Percentiles rank a stretch among this genome's conserved stretches.
phyloP scores from a whole-genome alignment of 2,113 vertebrate genomes.

The Myrmecophaga tridactyla region DNA sequence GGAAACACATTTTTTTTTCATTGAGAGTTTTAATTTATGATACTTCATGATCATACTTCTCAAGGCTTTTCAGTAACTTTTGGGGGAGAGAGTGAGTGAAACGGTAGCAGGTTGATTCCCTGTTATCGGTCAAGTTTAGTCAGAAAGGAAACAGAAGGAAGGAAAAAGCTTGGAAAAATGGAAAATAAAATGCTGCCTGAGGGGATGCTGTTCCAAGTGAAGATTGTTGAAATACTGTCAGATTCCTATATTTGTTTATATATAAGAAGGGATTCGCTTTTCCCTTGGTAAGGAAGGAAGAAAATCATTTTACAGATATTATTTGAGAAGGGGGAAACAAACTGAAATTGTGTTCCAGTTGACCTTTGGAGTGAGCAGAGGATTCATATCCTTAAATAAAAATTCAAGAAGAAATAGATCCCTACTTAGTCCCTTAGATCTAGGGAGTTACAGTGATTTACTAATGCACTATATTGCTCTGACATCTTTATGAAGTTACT shows the following conservation, averaged over 20 bases:
- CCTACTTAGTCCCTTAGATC: slow-evolving; percentile 26
- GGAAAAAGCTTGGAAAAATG: not conserved
- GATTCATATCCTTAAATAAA: slow-evolving; percentile 41
- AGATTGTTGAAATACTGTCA: not conserved
- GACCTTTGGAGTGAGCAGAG: not conserved
- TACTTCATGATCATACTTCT: not conserved
- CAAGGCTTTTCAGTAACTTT: not conserved
- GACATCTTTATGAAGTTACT: slow-evolving; percentile 75
- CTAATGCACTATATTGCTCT: slow-evolving; percentile 14
- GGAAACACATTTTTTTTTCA: not conserved
- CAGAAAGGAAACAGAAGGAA: not conserved
- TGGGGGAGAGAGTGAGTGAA: not conserved
- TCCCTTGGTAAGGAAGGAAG: not conserved
- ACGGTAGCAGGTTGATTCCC: not conserved
- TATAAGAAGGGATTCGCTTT: slow-evolving; percentile 25
- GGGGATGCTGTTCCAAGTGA: not conserved
- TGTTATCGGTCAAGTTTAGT: not conserved
- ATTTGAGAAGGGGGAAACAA: slow-evolving; percentile 30
- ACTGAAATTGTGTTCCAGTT: slow-evolving; percentile 12
- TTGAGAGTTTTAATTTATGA: slow-evolving; percentile 37
- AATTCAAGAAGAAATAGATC: slow-evolving; percentile 24
- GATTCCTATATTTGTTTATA: not conserved
- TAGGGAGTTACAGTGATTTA: slow-evolving; percentile 48
- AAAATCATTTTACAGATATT: slow-evolving; percentile 26
- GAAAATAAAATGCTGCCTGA: not conserved